A percentile compares a stretch with the other conserved stretches of the same genome.
Evolutionary conservation across 2,113 vertebrate genomes (phyloP).

Genomic region (Strigops habroptila): DNA sequence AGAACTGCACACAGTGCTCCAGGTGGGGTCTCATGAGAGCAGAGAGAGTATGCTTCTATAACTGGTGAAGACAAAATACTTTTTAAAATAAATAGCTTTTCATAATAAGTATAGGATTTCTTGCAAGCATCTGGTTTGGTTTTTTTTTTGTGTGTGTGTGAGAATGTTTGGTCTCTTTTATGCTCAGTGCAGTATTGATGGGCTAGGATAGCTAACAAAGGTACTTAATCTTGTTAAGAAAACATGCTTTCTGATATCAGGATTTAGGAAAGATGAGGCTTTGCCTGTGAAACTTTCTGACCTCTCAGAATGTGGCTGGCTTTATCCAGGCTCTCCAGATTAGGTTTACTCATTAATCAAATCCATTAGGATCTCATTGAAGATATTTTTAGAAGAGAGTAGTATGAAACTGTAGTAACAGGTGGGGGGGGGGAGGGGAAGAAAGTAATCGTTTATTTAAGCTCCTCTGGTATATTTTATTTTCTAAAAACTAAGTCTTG

Average conservation of each 20-base stretch:
- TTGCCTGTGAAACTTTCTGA: conserved; percentile 4
- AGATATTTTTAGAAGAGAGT: conserved; percentile 12
- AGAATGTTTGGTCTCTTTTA: background rate
- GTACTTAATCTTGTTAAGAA: background rate
- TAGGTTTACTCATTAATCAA: background rate
- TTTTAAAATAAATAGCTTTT: background rate
- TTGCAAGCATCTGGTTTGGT: background rate
- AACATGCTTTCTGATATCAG: background rate
- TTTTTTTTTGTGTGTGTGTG: background rate
- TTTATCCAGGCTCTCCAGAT: background rate
- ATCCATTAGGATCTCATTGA: background rate
- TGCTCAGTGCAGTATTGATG: background rate
- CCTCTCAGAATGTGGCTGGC: background rate
- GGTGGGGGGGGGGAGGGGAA: background rate
- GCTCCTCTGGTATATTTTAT: background rate
- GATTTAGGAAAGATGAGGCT: background rate
- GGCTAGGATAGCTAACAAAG: background rate
- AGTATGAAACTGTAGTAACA: background rate
- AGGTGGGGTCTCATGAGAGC: background rate
- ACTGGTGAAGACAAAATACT: background rate
- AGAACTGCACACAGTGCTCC: background rate
- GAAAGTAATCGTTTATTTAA: background rate
- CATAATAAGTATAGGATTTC: background rate
- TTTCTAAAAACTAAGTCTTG: background rate
- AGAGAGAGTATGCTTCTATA: background rate